Conservation (phyloP, 2,888 invertebrate genomes). For the Sisyra nigra region DNA sequence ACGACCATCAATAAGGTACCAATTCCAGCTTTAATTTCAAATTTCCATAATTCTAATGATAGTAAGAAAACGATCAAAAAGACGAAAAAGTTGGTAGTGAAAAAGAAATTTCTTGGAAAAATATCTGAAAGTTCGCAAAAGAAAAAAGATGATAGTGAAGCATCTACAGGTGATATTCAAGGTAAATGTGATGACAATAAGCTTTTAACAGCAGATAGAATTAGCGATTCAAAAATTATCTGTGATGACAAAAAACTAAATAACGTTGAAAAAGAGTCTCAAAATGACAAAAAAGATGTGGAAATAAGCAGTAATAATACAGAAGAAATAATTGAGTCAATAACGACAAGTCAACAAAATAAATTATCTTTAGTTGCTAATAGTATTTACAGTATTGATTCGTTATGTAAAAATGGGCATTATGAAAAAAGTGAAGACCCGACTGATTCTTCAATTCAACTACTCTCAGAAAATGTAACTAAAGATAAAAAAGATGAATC, state of each 20-base stretch:
- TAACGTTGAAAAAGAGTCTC: not conserved
- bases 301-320: constrained; percentile 8
- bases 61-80: constrained; percentile 7
- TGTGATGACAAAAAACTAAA: not conserved
- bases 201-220: not conserved
- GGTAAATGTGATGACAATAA: too few species aligned
- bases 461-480: constrained; percentile 4
- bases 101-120: too few species aligned
- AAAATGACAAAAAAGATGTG: not conserved
- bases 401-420: constrained; percentile 8
- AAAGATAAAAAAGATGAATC: constrained; percentile 10
- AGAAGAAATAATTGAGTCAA: too few species aligned
- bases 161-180: too few species aligned
- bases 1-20: constrained; percentile 28
- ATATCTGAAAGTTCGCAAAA: constrained; percentile 6
- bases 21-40: constrained; percentile 24
- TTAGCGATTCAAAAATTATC: not conserved
- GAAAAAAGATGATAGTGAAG: constrained; percentile 5
- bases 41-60: not conserved
- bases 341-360: constrained; percentile 7
- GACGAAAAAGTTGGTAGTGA: constrained; percentile 3
- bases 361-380: not conserved
- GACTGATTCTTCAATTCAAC: not conserved
- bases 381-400: constrained; percentile 8
- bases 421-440: constrained; percentile 8